These are phyloP conservation scores for Amblyteles armatorius DNA, from an alignment of 2,888 invertebrate species.

Conservation along the genomic window DNA sequence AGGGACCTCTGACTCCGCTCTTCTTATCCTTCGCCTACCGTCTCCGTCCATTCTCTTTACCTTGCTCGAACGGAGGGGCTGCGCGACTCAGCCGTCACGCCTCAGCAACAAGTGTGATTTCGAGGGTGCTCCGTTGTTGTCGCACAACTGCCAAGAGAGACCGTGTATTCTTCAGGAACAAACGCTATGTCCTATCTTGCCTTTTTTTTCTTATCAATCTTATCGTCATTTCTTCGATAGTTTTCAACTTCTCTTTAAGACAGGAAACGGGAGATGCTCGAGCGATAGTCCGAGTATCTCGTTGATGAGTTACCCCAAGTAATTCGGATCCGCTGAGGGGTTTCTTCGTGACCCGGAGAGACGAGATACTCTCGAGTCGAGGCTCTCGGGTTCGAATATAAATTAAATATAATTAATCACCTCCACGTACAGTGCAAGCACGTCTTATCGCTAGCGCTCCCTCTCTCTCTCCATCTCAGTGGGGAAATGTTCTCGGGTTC, in stretches of 20 bases:
- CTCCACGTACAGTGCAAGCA: slow-evolving; percentile 35
- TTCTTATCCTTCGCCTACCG: slow-evolving; percentile 43
- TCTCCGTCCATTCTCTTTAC: slow-evolving; percentile 37
- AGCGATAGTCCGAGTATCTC: slow-evolving; percentile 48
- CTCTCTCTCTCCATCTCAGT: slow-evolving; percentile 38
- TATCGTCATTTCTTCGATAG: background rate
- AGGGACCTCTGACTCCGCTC: slow-evolving; percentile 59
- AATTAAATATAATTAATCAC: slow-evolving; percentile 72
- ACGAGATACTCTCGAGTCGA: slow-evolving; percentile 38
- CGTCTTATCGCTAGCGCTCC: slow-evolving; percentile 21
- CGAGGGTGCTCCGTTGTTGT: slow-evolving; percentile 72
- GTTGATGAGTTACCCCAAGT: slow-evolving; percentile 51
- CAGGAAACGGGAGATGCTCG: slow-evolving; percentile 30
- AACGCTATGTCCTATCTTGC: background rate
- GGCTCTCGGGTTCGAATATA: slow-evolving; percentile 63
- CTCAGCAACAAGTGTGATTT: slow-evolving; percentile 83
- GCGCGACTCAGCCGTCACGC: slow-evolving; percentile 65
- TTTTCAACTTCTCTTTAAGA: background rate
- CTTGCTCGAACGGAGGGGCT: background rate
- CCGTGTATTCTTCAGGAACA: too few relatives aligned
- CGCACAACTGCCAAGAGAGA: slow-evolving; percentile 29
- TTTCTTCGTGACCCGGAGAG: slow-evolving; percentile 39
- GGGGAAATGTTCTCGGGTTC: slow-evolving; percentile 26
- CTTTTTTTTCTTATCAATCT: background rate
- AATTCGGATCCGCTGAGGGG: slow-evolving; percentile 48